phyloP scores from a whole-genome alignment of 2,113 vertebrate species.

The Aphelocoma coerulescens region DNA sequence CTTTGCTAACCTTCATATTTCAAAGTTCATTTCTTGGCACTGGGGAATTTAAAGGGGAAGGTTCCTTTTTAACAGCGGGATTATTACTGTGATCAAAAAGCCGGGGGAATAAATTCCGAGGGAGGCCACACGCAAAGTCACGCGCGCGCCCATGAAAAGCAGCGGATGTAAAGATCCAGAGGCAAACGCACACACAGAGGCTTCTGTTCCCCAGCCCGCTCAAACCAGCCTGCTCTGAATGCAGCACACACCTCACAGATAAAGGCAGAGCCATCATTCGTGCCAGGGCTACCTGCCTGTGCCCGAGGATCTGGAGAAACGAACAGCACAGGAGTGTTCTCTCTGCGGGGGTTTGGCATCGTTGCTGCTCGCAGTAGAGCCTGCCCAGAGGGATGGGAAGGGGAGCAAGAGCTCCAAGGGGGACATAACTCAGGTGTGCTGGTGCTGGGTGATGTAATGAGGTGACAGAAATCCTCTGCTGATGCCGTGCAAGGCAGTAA shows the following conservation, averaged over 20 bases:
- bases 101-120: not conserved
- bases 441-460: not conserved
- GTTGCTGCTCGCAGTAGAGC: not conserved
- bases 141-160: accelerated
- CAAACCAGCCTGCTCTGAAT: not conserved
- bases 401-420: not conserved
- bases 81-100: slow-evolving; percentile 18
- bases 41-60: slow-evolving; percentile 39
- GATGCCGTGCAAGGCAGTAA: not conserved
- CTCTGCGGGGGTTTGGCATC: not conserved
- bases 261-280: not conserved
- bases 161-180: not conserved
- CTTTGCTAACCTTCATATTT: slow-evolving; percentile 52
- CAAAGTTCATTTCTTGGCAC: slow-evolving; percentile 1
- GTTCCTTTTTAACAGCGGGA: not conserved
- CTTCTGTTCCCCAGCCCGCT: not conserved
- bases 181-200: not conserved
- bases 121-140: not conserved
- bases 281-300: not conserved
- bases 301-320: not conserved
- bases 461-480: not conserved
- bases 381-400: not conserved
- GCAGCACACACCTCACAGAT: not conserved
- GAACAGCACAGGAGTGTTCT: not conserved
- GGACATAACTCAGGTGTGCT: not conserved